Evolutionary conservation across 2,888 invertebrate genomes (phyloP).

Genomic region (Choreutis nemorana): DNA sequence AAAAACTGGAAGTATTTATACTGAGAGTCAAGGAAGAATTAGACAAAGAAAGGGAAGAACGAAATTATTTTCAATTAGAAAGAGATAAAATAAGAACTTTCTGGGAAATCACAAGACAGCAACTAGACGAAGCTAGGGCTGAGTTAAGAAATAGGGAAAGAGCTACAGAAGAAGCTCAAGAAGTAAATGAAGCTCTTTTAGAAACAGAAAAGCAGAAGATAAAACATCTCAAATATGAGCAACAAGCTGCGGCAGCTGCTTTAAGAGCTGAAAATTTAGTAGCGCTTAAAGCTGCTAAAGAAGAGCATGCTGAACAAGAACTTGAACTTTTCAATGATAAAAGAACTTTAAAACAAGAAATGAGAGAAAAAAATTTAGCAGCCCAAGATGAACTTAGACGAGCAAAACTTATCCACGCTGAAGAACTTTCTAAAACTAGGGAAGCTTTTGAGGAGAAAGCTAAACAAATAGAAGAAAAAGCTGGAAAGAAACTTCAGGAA

Average conservation of each 20-base stretch:
- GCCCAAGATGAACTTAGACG: conserved; percentile 77
- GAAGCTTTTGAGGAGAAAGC: conserved; percentile 55
- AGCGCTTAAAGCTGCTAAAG: conserved; percentile 82
- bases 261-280: conserved; percentile 85
- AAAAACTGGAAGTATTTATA: conserved; percentile 90
- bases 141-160: conserved; percentile 72
- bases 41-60: conserved; percentile 92
- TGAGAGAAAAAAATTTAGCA: conserved; percentile 73
- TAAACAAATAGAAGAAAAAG: conserved; percentile 63
- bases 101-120: conserved; percentile 94
- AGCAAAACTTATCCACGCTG: conserved; percentile 77
- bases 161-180: conserved; percentile 87
- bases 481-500: conserved; percentile 76
- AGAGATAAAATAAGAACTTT: conserved; percentile 93
- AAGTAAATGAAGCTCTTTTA: conserved; percentile 86
- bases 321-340: conserved; percentile 79
- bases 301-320: conserved; percentile 81
- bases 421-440: conserved; percentile 71
- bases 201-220: conserved; percentile 93
- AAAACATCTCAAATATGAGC: conserved; percentile 91
- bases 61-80: conserved; percentile 95
- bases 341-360: conserved; percentile 69
- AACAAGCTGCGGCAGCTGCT: conserved; percentile 84
- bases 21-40: conserved; percentile 87
- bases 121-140: conserved; percentile 85